Evolutionary conservation across 37 sponge, comb jelly and placozoan genomes (phyloP).

Genomic region (Hormiphora californensis): DNA sequence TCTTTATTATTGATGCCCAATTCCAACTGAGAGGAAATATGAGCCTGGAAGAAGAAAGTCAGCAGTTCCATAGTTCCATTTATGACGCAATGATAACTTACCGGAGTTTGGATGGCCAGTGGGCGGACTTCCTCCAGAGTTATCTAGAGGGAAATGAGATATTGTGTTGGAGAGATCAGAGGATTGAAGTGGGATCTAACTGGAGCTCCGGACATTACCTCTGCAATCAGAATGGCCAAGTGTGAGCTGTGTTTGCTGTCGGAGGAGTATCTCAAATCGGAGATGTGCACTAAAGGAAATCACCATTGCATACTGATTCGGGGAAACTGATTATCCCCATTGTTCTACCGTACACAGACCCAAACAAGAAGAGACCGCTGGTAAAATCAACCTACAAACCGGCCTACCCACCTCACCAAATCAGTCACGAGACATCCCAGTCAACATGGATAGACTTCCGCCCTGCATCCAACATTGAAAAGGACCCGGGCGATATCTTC

Average conservation of each 20-base stretch:
- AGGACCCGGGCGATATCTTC: background rate
- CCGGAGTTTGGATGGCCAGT: conserved; percentile 7
- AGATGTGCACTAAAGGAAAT: conserved; percentile 52
- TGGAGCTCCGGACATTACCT: conserved; percentile 48
- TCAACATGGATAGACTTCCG: conserved; percentile 49
- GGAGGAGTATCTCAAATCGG: conserved; percentile 41
- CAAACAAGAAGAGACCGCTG: background rate
- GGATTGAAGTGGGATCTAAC: conserved; percentile 48
- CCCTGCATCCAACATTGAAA: background rate
- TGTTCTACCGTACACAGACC: conserved; percentile 41
- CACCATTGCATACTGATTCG: conserved; percentile 29
- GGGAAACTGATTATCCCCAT: conserved; percentile 25
- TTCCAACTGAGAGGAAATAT: background rate
- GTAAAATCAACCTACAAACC: conserved; percentile 35
- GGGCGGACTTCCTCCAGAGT: conserved; percentile 16
- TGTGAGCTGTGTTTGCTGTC: conserved; percentile 42
- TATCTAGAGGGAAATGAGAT: conserved; percentile 23
- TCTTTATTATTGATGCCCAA: conserved; percentile 30
- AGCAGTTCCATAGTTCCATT: conserved; percentile 23
- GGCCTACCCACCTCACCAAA: conserved; percentile 41
- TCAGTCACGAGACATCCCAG: conserved; percentile 36
- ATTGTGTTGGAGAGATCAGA: conserved; percentile 33
- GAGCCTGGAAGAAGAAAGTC: conserved; percentile 39
- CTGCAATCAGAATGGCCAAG: conserved; percentile 37
- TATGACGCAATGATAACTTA: conserved; percentile 47